Conservation (phyloP, 2,113 vertebrate species). For the Manacus vitellinus region DNA sequence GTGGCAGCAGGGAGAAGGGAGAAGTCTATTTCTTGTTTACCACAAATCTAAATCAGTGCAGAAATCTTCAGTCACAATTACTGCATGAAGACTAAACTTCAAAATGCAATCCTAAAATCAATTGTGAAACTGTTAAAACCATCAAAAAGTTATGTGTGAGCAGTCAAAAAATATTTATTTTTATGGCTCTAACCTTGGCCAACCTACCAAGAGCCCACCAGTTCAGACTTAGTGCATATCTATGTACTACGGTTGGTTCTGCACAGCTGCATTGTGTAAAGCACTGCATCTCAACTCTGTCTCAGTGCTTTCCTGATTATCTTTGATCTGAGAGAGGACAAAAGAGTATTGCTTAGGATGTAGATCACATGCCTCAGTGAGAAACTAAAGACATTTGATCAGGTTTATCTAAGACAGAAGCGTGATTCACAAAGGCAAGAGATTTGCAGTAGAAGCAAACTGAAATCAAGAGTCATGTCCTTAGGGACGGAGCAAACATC, state of each 20-base stretch:
- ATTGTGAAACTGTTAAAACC: neutral
- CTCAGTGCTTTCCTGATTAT: neutral
- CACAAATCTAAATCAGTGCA: neutral
- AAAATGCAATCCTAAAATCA: neutral
- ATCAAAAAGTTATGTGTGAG: neutral
- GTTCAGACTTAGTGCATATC: neutral
- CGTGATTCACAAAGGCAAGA: neutral
- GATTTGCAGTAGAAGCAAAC: neutral
- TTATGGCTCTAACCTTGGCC: neutral
- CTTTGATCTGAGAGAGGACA: neutral
- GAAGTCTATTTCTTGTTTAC: neutral
- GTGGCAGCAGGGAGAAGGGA: accelerated
- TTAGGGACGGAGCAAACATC: neutral
- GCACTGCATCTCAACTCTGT: neutral
- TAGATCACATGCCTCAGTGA: neutral
- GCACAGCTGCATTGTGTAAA: neutral
- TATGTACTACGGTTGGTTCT: neutral
- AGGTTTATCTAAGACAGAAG: neutral
- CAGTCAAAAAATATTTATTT: neutral
- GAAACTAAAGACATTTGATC: neutral
- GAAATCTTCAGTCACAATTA: neutral
- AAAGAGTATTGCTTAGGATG: neutral
- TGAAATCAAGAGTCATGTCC: neutral
- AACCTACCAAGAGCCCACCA: neutral
- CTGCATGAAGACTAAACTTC: neutral